Evolutionary conservation across 2,113 vertebrate species (phyloP).

Genomic region (Pelecanus crispus): DNA sequence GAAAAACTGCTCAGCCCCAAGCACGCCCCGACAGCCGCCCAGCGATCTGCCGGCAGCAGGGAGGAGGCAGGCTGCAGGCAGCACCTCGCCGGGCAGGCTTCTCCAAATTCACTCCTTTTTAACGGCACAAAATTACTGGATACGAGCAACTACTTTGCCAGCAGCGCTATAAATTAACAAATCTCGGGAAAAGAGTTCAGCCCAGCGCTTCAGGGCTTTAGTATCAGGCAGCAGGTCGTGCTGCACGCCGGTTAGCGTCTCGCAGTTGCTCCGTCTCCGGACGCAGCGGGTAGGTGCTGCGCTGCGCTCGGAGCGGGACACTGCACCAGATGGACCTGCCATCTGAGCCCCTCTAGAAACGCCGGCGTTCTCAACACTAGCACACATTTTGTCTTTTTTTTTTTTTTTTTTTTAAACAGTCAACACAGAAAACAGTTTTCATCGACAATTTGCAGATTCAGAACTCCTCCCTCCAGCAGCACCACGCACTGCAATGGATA

Average conservation of each 20-base stretch:
- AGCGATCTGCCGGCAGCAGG: neutral
- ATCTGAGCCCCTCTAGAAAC: neutral
- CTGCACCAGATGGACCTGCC: neutral
- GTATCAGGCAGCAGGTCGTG: accelerated
- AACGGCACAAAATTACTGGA: neutral
- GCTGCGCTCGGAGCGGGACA: neutral
- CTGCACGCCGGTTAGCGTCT: accelerated
- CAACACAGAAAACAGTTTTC: neutral
- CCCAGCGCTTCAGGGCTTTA: neutral
- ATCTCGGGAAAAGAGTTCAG: neutral
- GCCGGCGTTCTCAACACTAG: accelerated
- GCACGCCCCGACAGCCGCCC: accelerated
- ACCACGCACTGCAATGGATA: accelerated
- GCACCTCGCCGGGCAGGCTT: neutral
- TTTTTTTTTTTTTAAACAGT: neutral
- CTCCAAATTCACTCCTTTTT: neutral
- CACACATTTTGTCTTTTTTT: neutral
- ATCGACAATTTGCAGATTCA: neutral
- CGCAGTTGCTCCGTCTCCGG: neutral
- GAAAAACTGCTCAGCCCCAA: neutral
- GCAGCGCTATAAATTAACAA: neutral
- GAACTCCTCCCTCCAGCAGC: neutral
- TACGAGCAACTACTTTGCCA: neutral
- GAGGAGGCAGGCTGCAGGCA: neutral
- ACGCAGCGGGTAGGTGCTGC: accelerated